Conservation (phyloP, 2,888 invertebrate species). For the Oxycera nigricornis region DNA sequence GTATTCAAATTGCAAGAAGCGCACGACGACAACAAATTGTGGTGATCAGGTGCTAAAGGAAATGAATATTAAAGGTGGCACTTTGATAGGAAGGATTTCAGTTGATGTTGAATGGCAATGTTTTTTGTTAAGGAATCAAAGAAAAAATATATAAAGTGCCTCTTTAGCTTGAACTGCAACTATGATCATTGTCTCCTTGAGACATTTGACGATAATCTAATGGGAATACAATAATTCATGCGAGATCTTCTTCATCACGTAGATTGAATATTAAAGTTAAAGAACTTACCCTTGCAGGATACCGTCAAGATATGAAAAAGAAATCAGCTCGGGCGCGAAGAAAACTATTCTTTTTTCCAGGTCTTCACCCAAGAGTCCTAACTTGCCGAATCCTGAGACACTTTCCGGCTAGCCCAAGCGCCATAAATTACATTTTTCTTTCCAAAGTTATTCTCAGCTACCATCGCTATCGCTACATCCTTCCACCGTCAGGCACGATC, state of each 20-base stretch:
- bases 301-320: too few relatives aligned
- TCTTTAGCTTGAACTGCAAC: too few relatives aligned
- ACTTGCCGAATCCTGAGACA: not conserved
- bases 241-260: not conserved
- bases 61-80: not conserved
- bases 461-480: not conserved
- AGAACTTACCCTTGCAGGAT: too few relatives aligned
- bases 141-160: too few relatives aligned
- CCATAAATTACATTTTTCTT: constrained; percentile 39
- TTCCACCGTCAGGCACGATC: not conserved
- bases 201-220: not conserved
- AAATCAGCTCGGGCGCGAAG: not conserved
- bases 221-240: not conserved
- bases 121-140: too few relatives aligned
- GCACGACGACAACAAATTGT: not conserved
- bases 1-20: not conserved
- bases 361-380: not conserved
- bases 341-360: not conserved
- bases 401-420: constrained; percentile 2
- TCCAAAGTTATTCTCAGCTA: constrained; percentile 10
- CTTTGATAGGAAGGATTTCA: too few relatives aligned
- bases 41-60: constrained; percentile 18
- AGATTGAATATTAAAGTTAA: not conserved
- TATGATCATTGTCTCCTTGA: too few relatives aligned
- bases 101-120: too few relatives aligned